phyloP scores from a whole-genome alignment of 1,140 invertebrate species.

The Caligus rogercresseyi region DNA sequence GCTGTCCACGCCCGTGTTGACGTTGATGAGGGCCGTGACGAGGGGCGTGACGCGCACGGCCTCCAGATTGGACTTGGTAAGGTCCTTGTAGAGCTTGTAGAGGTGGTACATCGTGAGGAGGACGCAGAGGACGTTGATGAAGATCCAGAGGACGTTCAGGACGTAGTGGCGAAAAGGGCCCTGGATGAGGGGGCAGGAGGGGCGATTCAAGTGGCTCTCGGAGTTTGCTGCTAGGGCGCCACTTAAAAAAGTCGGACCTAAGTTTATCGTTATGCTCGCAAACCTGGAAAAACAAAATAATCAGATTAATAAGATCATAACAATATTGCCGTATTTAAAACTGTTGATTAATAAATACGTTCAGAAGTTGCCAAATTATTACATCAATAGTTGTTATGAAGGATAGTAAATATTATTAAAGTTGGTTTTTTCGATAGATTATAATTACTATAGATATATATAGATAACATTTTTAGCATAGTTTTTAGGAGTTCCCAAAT shows the following conservation, averaged over 20 bases:
- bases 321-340: no score
- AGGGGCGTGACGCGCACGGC: slow-evolving; percentile 51
- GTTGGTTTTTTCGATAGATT: no score
- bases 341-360: no score
- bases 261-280: slow-evolving; percentile 55
- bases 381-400: no score
- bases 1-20: slow-evolving; percentile 24
- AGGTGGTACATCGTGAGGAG: slow-evolving; percentile 63
- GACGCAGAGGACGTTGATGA: slow-evolving; percentile 69
- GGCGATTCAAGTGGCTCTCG: slow-evolving; percentile 44
- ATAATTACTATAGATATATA: no score
- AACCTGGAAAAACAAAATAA: slow-evolving; percentile 20
- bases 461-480: no score
- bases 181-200: slow-evolving; percentile 56
- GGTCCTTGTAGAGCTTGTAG: slow-evolving; percentile 58
- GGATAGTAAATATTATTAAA: no score
- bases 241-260: slow-evolving; percentile 71
- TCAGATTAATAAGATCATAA: neutral
- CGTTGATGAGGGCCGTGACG: slow-evolving; percentile 27
- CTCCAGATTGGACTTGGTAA: slow-evolving; percentile 50
- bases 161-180: slow-evolving; percentile 63
- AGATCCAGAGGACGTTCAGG: slow-evolving; percentile 71
- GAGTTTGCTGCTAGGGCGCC: slow-evolving; percentile 64
- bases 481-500: no score
- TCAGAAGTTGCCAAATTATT: no score